Evolutionary conservation across 1,140 invertebrate species (phyloP), one percentile per base, ranked within the genome.

Genomic region (Harpegnathos saltator): DNA sequence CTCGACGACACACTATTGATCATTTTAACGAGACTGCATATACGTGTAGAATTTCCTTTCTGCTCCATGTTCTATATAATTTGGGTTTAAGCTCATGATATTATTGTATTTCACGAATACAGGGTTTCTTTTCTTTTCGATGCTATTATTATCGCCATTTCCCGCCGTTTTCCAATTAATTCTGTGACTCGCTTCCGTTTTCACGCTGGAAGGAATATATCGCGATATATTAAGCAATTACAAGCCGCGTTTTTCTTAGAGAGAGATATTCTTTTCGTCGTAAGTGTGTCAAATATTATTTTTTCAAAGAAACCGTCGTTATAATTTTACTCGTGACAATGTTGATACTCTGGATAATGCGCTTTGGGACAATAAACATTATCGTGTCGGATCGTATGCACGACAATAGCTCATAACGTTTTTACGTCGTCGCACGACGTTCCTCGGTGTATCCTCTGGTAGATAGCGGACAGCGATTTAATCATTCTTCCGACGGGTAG

Each of bases 381-480:
- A 69, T 69, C 44, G 1, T 15, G 71, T 80, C 26, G 44, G 58
- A 71, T 78, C 15, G 14, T 38, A 29, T 12, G 3, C 59, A 33
- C 48, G 14, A 5, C 14, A 29, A 75, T 74, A 58, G 69, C 58
- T 78, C 69, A 52, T 29, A 58, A 69, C 24, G 50, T 78, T 69
- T 44, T 50, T n/a, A n/a, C n/a, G n/a, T n/a, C 44, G 56, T 33
- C 22, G 50, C 44, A 38, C 63, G n/a, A 26, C 59, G 52, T 9
- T 58, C 59, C 38, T 62, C 17, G 52, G 24, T 52, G 29, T 29
- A 0, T 4, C 15, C 17, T 62, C 24, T 62, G 58, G 38, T 50
- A 82, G 61, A 82, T 73, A n/a, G 22, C 19, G 52, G 77, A 58
- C 71, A n/a, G 24, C 17, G 50, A 82, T 82, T 65, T 77, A 54